These are phyloP conservation scores for Ageneiosus marmoratus DNA, from an alignment of 2,113 vertebrate genomes.

Conservation along the genomic window DNA sequence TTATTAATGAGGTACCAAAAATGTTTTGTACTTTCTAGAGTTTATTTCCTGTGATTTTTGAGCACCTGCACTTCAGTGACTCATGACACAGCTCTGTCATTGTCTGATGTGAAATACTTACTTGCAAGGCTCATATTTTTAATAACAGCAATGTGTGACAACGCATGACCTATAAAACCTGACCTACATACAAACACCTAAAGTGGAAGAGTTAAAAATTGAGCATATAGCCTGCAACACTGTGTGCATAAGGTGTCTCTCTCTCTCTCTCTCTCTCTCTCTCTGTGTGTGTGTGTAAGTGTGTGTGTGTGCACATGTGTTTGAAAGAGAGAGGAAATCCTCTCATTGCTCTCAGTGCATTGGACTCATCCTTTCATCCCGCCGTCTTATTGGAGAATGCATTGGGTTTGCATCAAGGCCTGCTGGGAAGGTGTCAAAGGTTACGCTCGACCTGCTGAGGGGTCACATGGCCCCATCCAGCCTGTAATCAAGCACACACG, in stretches of 20 bases:
- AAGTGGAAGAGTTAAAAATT: background rate
- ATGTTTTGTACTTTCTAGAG: background rate
- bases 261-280: no score
- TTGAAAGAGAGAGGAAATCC: slow-evolving; percentile 60
- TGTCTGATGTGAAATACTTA: background rate
- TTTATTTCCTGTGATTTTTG: background rate
- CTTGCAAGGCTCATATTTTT: background rate
- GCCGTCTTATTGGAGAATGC: slow-evolving; percentile 32
- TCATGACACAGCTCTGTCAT: background rate
- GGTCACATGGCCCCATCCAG: slow-evolving; percentile 36
- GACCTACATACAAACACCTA: background rate
- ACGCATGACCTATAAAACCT: background rate
- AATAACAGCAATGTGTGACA: background rate
- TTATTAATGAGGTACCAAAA: background rate
- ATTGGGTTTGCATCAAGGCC: slow-evolving; percentile 49
- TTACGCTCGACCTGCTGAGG: slow-evolving; percentile 41
- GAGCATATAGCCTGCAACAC: background rate
- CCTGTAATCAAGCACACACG: slow-evolving; percentile 52
- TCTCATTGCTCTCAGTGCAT: slow-evolving; percentile 40
- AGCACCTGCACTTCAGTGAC: background rate
- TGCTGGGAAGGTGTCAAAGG: slow-evolving; percentile 48
- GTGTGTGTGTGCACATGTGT: background rate
- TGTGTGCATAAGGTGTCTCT: background rate
- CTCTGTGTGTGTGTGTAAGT: background rate
- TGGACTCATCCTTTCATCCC: slow-evolving; percentile 49